Conservation (phyloP, 2,888 invertebrate genomes). For the Blera fallax region DNA sequence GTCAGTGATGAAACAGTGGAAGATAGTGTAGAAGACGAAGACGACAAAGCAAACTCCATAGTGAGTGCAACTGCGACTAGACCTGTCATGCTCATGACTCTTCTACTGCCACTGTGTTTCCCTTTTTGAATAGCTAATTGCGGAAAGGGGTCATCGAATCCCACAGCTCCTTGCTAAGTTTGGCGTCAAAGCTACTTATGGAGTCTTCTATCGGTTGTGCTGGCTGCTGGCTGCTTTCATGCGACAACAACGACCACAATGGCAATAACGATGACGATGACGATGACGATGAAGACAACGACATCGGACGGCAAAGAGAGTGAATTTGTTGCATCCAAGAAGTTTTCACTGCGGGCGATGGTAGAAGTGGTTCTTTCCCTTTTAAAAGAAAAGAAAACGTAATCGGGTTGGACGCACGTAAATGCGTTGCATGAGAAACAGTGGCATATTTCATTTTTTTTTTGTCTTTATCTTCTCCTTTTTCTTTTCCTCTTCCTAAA, state of each 20-base stretch:
- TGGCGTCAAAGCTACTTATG: constrained; percentile 47
- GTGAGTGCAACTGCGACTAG: constrained; percentile 38
- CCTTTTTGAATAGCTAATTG: constrained; percentile 69
- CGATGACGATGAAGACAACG: background rate
- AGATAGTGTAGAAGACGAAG: constrained; percentile 8
- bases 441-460: background rate
- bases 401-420: constrained; percentile 34
- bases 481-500: background rate
- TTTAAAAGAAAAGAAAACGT: background rate
- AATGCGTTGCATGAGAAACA: constrained; percentile 21
- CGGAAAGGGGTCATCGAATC: constrained; percentile 62
- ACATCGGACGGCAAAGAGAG: background rate
- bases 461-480: too few relatives aligned
- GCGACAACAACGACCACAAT: background rate
- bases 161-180: constrained; percentile 11
- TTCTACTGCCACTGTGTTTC: constrained; percentile 26
- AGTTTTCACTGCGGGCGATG: constrained; percentile 13
- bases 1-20: constrained; percentile 1
- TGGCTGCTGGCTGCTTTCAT: background rate
- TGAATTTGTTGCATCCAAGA: constrained; percentile 8
- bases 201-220: background rate
- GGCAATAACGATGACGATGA: too few relatives aligned
- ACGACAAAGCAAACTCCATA: background rate
- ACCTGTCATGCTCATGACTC: constrained; percentile 59
- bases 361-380: constrained; percentile 31